Evolutionary conservation across 2,113 vertebrate genomes (phyloP).

Genomic region (Nettapus auritus): DNA sequence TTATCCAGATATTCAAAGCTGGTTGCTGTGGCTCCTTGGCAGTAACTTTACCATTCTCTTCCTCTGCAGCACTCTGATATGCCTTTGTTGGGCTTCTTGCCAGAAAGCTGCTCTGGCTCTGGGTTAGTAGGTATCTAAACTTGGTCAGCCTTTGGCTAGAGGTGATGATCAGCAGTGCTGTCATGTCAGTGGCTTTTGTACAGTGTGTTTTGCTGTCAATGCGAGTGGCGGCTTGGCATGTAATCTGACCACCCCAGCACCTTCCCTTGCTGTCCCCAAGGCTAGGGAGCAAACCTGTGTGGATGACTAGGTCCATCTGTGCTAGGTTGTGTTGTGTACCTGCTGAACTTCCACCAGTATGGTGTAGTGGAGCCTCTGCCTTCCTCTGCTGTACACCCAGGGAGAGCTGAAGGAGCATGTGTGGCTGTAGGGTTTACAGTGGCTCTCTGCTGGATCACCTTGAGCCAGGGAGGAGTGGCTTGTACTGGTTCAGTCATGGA

Average conservation of each 20-base stretch:
- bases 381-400: background rate
- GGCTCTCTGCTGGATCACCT: background rate
- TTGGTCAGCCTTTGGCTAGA: background rate
- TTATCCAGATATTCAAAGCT: background rate
- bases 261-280: background rate
- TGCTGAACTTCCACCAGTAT: accelerated
- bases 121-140: background rate
- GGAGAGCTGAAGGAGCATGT: background rate
- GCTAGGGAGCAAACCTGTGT: background rate
- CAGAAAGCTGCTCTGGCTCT: background rate
- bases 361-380: background rate
- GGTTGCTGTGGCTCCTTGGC: background rate
- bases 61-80: background rate
- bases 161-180: background rate
- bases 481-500: background rate
- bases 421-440: background rate
- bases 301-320: background rate
- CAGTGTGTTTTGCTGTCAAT: background rate
- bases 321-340: accelerated
- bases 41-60: background rate
- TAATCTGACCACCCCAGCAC: background rate
- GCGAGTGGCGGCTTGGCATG: background rate
- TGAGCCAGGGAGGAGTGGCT: background rate
- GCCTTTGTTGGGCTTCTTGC: background rate
- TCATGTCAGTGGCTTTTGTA: background rate